phyloP scores from a whole-genome alignment of 1,140 invertebrate species.

The Brachionus rotundiformis region DNA sequence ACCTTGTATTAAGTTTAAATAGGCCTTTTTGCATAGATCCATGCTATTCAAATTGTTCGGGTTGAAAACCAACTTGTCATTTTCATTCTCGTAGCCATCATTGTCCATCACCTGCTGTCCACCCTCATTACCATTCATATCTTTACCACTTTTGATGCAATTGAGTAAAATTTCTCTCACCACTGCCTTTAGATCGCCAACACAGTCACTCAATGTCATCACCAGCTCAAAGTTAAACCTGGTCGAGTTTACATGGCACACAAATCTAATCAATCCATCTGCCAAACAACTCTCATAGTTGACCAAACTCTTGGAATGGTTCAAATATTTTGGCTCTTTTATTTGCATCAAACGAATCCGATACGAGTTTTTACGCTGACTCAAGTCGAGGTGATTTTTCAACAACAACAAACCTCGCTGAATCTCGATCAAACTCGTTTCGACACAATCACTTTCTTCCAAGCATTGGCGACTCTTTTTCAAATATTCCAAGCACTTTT shows the following conservation, averaged over 20 bases:
- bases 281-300: slow-evolving; percentile 53
- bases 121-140: no score
- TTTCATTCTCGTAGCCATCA: not conserved
- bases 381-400: slow-evolving; percentile 88
- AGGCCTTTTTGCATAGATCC: not conserved
- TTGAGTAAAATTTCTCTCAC: slow-evolving; percentile 10
- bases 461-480: not conserved
- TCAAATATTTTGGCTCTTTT: slow-evolving; percentile 75
- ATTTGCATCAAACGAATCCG: slow-evolving; percentile 69
- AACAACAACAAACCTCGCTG: slow-evolving; percentile 81
- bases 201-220: slow-evolving; percentile 76
- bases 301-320: slow-evolving; percentile 72
- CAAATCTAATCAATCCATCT: slow-evolving; percentile 74
- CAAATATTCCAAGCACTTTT: slow-evolving; percentile 68
- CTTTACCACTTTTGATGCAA: slow-evolving; percentile 12
- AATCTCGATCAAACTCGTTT: slow-evolving; percentile 80
- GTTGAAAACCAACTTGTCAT: not conserved
- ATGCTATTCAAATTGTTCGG: not conserved
- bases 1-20: slow-evolving; percentile 11
- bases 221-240: slow-evolving; percentile 59
- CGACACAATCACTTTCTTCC: slow-evolving; percentile 58
- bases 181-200: slow-evolving; percentile 82
- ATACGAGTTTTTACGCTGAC: slow-evolving; percentile 72
- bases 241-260: slow-evolving; percentile 68
- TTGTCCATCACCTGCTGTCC: no score